Percentiles rank a stretch among this genome's conserved stretches.
phyloP scores from a whole-genome alignment of 2,797 vertebrate genomes.

The Gobio occitaniae region DNA sequence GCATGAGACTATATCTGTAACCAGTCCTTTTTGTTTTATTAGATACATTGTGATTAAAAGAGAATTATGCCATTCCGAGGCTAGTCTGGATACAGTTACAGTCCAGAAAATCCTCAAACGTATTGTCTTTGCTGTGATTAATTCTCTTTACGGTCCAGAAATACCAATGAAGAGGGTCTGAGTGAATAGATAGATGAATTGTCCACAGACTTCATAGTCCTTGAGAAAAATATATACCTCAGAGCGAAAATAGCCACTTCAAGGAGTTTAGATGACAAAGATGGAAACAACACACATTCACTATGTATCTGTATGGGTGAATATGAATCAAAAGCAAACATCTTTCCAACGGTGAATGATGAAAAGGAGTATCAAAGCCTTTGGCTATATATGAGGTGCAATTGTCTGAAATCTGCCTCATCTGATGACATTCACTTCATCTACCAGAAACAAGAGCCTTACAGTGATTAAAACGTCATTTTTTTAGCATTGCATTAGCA shows the following conservation, averaged over 20 bases:
- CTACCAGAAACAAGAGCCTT: neutral
- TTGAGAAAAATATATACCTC: neutral
- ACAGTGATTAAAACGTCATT: neutral
- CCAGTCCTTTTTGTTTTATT: neutral
- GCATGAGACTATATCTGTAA: neutral
- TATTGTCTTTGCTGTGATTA: neutral
- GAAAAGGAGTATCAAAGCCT: neutral
- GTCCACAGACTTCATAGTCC: neutral
- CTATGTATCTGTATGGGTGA: neutral
- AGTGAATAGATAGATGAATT: neutral
- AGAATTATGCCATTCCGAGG: neutral
- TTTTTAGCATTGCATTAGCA: slow-evolving; percentile 2
- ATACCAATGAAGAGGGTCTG: neutral
- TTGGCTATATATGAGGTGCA: neutral
- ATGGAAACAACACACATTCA: slow-evolving; percentile 4
- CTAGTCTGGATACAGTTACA: neutral
- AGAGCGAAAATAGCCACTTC: neutral
- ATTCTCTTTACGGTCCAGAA: neutral
- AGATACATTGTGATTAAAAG: neutral
- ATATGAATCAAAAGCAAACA: neutral
- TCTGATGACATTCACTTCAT: slow-evolving; percentile 22
- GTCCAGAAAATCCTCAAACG: neutral
- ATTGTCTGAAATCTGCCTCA: slow-evolving; percentile 9
- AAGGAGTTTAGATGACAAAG: neutral
- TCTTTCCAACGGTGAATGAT: neutral